Conservation (phyloP, 1,140 invertebrate species). For the Helicoverpa zea region DNA sequence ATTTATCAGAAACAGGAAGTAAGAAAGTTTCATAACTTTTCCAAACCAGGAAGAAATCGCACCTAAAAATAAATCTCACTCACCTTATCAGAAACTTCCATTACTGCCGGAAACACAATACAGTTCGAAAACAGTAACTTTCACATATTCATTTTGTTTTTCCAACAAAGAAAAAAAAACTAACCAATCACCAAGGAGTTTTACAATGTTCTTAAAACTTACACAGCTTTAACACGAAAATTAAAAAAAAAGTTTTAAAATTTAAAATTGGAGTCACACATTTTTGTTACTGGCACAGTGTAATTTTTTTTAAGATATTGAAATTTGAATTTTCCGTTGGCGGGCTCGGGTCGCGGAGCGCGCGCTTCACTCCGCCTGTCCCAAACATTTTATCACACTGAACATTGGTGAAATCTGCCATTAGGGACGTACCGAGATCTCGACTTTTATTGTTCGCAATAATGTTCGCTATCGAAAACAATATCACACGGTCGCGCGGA, state of each 20-base stretch:
- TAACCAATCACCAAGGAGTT: slow-evolving; percentile 29
- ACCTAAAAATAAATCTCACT: slow-evolving; percentile 9
- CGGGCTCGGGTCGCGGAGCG: slow-evolving; percentile 63
- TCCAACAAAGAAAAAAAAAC: slow-evolving; percentile 5
- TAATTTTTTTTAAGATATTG: slow-evolving; percentile 52
- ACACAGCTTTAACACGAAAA: slow-evolving; percentile 23
- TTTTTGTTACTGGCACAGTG: slow-evolving; percentile 8
- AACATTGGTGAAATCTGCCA: slow-evolving; percentile 69
- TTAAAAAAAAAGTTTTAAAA: not conserved
- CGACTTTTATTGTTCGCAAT: slow-evolving; percentile 63
- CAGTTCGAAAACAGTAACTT: slow-evolving; percentile 26
- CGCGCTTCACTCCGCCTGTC: slow-evolving; percentile 69
- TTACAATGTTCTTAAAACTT: slow-evolving; percentile 35
- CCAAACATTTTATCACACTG: slow-evolving; percentile 82
- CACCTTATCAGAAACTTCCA: slow-evolving; percentile 29
- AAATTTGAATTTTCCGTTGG: slow-evolving; percentile 76
- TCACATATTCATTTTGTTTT: slow-evolving; percentile 23
- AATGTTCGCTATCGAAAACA: slow-evolving; percentile 59
- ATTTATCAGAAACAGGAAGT: slow-evolving; percentile 25
- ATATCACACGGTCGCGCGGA: slow-evolving; percentile 37
- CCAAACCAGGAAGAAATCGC: not conserved
- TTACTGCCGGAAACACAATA: slow-evolving; percentile 20
- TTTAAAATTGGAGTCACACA: slow-evolving; percentile 12
- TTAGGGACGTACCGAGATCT: slow-evolving; percentile 67
- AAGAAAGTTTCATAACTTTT: slow-evolving; percentile 33